Conservation (phyloP, 2,797 vertebrate genomes). For the Coregonus suidteri region DNA sequence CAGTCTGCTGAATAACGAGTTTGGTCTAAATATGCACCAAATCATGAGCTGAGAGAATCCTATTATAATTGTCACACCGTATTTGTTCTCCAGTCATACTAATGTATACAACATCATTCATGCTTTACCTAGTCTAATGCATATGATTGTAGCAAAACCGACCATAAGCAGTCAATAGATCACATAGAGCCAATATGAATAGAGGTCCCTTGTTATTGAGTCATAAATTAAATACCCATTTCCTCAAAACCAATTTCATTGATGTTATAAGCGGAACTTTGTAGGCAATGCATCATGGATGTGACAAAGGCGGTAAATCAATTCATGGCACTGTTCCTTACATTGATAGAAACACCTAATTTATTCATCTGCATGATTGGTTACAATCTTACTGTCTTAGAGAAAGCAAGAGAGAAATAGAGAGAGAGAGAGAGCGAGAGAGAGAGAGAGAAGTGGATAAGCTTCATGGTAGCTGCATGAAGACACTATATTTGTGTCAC, state of each 20-base stretch:
- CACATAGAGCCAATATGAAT: slow-evolving; percentile 61
- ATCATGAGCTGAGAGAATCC: not conserved
- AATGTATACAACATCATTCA: slow-evolving; percentile 30
- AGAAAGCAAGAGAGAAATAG: not conserved
- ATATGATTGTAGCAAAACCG: slow-evolving; percentile 48
- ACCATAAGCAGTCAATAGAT: slow-evolving; percentile 53
- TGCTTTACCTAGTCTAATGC: slow-evolving; percentile 48
- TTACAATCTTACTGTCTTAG: not conserved
- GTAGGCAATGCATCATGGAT: slow-evolving; percentile 48
- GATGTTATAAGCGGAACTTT: slow-evolving; percentile 38
- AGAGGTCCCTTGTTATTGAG: slow-evolving; percentile 51
- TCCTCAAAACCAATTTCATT: slow-evolving; percentile 47
- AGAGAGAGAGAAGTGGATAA: slow-evolving; percentile 11
- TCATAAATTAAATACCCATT: slow-evolving; percentile 65
- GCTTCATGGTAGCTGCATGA: not conserved
- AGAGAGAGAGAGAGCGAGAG: not conserved
- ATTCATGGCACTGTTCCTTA: slow-evolving; percentile 37
- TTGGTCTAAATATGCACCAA: not conserved
- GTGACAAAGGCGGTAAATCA: slow-evolving; percentile 58
- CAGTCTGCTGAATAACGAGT: not conserved
- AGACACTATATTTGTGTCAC: not conserved
- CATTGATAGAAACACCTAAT: slow-evolving; percentile 34
- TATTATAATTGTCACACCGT: slow-evolving; percentile 11
- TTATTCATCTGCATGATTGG: slow-evolving; percentile 38
- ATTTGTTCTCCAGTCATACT: slow-evolving; percentile 34